Evolutionary conservation across 2,113 vertebrate genomes (phyloP), one percentile per base, ranked within the genome.

Genomic region (Rhinolophus ferrumequinum): DNA sequence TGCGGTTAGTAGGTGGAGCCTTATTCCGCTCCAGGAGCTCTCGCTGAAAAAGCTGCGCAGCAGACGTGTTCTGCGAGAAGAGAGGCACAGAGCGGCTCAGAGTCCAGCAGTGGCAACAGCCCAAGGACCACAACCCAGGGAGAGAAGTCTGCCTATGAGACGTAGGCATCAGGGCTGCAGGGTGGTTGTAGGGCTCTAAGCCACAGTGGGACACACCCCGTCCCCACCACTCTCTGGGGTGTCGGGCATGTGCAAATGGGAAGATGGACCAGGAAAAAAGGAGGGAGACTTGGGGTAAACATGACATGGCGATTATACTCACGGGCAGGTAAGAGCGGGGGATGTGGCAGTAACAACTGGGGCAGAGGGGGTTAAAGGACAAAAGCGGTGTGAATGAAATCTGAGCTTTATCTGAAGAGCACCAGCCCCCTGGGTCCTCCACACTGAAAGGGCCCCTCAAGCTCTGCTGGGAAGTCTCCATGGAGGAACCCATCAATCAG

Each of bases 171-270:
- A 54, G n/a, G 80, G 33, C 54, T 52, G 9, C 38, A 70, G 13
- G 50, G 22, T 6, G 13, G n/a, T 28, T 64, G 9, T 0, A 47
- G 30, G 28, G 18, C 41, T 80, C 16, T 4, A 41, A 38, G 18
- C n/a, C 28, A 30, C 14, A 38, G 52, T 26, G 12, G 13, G 28
- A 67, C 41, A 62, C 28, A 21, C 10, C 4, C 33, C 21, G 9
- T 33, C 7, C 4, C 10, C 3, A 6, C 0, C 47, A 7, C 6
- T 64, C 28, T 28, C 30, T 19, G 7, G 22, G n/a, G 41, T 44
- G 41, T 11, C 30, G 13, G 26, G 21, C 7, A 62, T 8, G 0
- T 38, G 47, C 82, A 81, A 88, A 58, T 21, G 15, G 3, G 9
- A 12, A 95, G 28, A 38, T 12, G n/a, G 24, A 3, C 54, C 33